phyloP scores from a whole-genome alignment of 2,888 invertebrate genomes.

The Drosophila recens region DNA sequence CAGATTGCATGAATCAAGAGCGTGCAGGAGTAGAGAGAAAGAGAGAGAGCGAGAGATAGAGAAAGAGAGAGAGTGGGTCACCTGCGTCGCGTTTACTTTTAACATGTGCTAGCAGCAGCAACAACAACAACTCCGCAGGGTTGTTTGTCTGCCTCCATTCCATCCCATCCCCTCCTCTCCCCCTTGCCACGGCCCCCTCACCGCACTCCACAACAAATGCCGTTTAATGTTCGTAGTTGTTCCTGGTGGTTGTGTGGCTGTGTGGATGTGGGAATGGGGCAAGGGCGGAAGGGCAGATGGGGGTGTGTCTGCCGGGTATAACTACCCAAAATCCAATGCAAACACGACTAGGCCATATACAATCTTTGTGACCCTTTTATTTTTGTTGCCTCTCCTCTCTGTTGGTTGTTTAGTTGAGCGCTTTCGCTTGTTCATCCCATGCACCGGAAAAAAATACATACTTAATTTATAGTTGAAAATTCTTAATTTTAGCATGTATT shows the following conservation, averaged over 20 bases:
- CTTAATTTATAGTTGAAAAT: too few relatives aligned
- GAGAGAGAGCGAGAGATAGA: not conserved
- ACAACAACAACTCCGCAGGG: slow-evolving; percentile 26
- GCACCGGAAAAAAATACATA: too few relatives aligned
- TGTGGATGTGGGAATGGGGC: not conserved
- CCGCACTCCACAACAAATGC: slow-evolving; percentile 41
- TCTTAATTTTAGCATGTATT: too few relatives aligned
- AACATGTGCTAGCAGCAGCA: slow-evolving; percentile 67
- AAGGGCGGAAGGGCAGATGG: not conserved
- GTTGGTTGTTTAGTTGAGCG: slow-evolving; percentile 35
- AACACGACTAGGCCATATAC: slow-evolving; percentile 37
- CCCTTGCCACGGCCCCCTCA: not conserved
- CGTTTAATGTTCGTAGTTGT: slow-evolving; percentile 59
- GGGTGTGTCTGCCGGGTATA: slow-evolving; percentile 34
- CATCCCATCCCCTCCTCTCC: not conserved
- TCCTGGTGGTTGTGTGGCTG: slow-evolving; percentile 9
- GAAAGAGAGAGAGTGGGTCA: slow-evolving; percentile 20
- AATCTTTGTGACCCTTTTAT: slow-evolving; percentile 36
- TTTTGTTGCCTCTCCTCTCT: slow-evolving; percentile 18
- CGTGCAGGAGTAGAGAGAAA: not conserved
- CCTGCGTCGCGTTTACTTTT: slow-evolving; percentile 65
- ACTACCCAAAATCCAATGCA: slow-evolving; percentile 62
- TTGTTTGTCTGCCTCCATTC: slow-evolving; percentile 21
- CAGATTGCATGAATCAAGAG: slow-evolving; percentile 64
- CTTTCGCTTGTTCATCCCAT: slow-evolving; percentile 51